Percentiles rank a stretch among this genome's conserved stretches.
phyloP scores from a whole-genome alignment of 1,140 invertebrate genomes.

The Ephestia elutella region DNA sequence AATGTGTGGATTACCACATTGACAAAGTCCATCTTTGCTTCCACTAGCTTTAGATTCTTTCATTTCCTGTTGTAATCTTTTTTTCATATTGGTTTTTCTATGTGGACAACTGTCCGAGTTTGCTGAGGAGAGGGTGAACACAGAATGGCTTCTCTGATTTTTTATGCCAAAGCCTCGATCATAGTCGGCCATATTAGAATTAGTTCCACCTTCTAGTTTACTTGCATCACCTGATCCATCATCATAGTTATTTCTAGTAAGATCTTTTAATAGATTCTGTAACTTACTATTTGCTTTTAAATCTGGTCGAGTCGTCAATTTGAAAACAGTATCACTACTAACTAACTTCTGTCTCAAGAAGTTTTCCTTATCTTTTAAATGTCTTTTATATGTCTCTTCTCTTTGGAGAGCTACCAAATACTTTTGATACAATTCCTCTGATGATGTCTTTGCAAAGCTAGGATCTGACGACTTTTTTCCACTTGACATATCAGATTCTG shows the following conservation, averaged over 20 bases:
- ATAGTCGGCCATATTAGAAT: constrained; percentile 25
- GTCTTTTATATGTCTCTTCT: constrained; percentile 57
- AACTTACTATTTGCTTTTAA: constrained; percentile 37
- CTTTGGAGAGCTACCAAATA: constrained; percentile 58
- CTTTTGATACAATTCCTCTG: constrained; percentile 61
- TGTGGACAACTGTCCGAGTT: constrained; percentile 34
- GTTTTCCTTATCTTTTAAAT: constrained; percentile 54
- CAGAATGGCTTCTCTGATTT: constrained; percentile 59
- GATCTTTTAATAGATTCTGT: constrained; percentile 58
- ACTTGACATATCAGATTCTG: constrained; percentile 52
- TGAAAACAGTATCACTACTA: constrained; percentile 41
- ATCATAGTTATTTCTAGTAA: constrained; percentile 59
- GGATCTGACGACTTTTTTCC: constrained; percentile 40
- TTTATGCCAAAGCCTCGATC: constrained; percentile 25
- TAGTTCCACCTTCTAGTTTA: constrained; percentile 48
- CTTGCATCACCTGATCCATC: constrained; percentile 64
- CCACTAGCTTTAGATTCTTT: constrained; percentile 25
- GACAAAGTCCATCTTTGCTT: constrained; percentile 34
- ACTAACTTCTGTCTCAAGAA: constrained; percentile 58
- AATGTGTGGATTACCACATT: constrained; percentile 37
- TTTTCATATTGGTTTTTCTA: constrained; percentile 36
- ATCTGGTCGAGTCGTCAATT: constrained; percentile 26
- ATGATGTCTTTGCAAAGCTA: constrained; percentile 47
- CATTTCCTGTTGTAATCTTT: constrained; percentile 30
- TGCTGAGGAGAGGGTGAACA: constrained; percentile 61